phyloP scores from a whole-genome alignment of 2,113 vertebrate genomes.

The Xiphias gladius region DNA sequence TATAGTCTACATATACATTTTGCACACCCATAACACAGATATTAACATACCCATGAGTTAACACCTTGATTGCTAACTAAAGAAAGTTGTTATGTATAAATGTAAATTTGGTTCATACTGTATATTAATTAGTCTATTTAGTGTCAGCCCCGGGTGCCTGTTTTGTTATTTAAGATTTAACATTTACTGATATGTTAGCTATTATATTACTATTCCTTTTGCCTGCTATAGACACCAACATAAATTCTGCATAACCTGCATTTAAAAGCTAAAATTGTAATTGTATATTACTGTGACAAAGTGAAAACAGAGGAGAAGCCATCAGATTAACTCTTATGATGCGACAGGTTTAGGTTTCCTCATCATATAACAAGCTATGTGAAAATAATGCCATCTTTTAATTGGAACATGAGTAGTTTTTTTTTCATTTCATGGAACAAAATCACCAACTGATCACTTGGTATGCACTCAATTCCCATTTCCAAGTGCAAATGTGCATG shows the following conservation, averaged over 20 bases:
- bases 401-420: neutral
- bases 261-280: neutral
- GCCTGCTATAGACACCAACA: neutral
- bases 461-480: conserved; percentile 37
- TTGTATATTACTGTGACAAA: neutral
- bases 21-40: neutral
- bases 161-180: neutral
- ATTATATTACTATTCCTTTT: neutral
- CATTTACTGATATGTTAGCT: neutral
- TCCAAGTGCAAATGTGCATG: conserved; percentile 36
- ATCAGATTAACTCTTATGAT: neutral
- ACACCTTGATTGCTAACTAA: neutral
- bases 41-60: neutral
- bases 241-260: neutral
- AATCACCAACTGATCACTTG: neutral
- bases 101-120: neutral
- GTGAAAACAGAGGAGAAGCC: neutral
- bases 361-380: conserved; percentile 36
- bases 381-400: neutral
- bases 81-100: neutral
- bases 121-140: no score
- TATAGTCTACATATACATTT: neutral
- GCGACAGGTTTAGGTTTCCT: neutral
- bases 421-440: neutral
- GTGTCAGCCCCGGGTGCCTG: no score